Evolutionary conservation across 2,797 vertebrate species (phyloP), one percentile per base, ranked within the genome.

Genomic region (Erpetoichthys calabaricus): DNA sequence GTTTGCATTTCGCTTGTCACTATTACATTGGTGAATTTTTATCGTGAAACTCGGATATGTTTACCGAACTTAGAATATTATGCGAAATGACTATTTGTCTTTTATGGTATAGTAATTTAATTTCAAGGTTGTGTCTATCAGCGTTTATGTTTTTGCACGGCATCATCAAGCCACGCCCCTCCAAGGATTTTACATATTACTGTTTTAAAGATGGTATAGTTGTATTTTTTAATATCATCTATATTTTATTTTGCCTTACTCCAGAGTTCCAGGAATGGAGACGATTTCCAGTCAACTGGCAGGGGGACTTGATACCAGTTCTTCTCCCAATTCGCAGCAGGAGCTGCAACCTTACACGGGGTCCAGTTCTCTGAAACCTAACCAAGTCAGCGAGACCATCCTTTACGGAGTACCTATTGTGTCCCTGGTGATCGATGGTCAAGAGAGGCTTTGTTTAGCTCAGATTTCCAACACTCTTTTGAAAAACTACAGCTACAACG

Each of bases 321-420:
- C 91, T 65, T 88, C 91, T 58, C 89, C 91, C 58, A 81, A 71
- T 67, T 83, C 80, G 9, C 92, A 94, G 78, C 90, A 89, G 73
- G 90, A 91, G 76, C 75, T 88, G 51, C 86, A 84, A 73, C 84
- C 85, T 58, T 92, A 90, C 73, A 80, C 90, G 45, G 73, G 83
- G 64, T 73, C 85, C 75, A 79, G 77, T 72, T 78, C 87, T 65
- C 84, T 95, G 64, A 97, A 96, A 66, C 90, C 93, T 44, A 98
- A 98, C 80, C 90, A 94, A 74, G 93, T 97, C 77, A 92, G 92
- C 46, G 91, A 98, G 83, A 91, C 92, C 52, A 89, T 86, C 25
- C 77, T 98, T 71, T 96, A 98, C 74, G 93, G 92, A 59, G 89
- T 97, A 52, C 92, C 91, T 70, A 97, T 98, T 75, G 93, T 96